These are phyloP conservation scores for Eledone cirrhosa DNA, from an alignment of 2,888 invertebrate species.

Conservation along the genomic window DNA sequence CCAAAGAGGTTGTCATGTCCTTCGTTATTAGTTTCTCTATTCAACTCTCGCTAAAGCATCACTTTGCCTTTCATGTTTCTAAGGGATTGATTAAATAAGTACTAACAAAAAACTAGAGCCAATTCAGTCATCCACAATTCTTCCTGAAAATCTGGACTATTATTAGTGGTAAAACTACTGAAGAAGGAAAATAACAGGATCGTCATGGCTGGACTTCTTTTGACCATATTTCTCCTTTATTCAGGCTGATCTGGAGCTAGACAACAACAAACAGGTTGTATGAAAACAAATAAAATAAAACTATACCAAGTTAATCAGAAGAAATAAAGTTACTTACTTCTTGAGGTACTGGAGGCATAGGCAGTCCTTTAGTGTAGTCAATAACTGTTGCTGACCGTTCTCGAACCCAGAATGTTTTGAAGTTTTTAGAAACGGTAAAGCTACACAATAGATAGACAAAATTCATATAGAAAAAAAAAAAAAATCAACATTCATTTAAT, in stretches of 20 bases:
- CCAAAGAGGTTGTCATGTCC: too few relatives aligned
- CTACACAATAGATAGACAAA: conserved; percentile 39
- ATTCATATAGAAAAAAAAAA: not conserved
- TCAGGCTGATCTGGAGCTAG: too few relatives aligned
- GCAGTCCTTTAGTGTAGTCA: conserved; percentile 44
- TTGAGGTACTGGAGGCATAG: conserved; percentile 38
- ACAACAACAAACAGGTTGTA: not conserved
- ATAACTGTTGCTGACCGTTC: conserved; percentile 54
- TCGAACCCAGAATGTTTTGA: conserved; percentile 56
- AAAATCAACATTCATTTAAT: not conserved
- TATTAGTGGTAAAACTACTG: too few relatives aligned
- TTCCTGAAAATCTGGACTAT: too few relatives aligned
- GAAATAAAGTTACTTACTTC: not conserved
- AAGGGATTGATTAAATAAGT: too few relatives aligned
- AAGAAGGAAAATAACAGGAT: not conserved
- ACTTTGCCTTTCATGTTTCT: too few relatives aligned
- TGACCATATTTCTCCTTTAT: too few relatives aligned
- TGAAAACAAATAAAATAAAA: not conserved
- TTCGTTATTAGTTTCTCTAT: too few relatives aligned
- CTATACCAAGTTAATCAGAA: too few relatives aligned
- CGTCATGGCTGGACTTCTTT: not conserved
- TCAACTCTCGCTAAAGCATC: too few relatives aligned
- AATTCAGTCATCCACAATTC: too few relatives aligned
- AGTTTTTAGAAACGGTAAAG: conserved; percentile 51
- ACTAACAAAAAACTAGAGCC: too few relatives aligned